Base-by-base conservation (phyloP, 30 jellyfish, hydroid and myxozoan species). In the Calvadosia cruxmelitensis region DNA sequence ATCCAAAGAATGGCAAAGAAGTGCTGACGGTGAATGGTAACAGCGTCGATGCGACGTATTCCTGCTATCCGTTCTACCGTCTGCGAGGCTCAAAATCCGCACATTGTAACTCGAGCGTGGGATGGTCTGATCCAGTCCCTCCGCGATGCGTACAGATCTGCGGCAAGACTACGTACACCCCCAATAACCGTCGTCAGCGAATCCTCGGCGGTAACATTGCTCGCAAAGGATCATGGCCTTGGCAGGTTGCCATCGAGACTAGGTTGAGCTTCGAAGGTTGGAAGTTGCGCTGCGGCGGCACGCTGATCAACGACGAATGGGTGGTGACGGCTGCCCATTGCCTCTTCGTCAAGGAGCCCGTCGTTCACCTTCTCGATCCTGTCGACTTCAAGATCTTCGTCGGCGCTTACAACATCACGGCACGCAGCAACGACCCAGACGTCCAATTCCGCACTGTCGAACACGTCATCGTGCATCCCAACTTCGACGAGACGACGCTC, bases 251-350 rank as follows among this genome's bases (percentile, higher is more conserved):
- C 7, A 82, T 91, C 1, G 99, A 82, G 71, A 85, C 20, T 5
- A 42, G 20, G 20, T 42, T 42, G 20, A 31, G 63, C 26, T 65
- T 69, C 26, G 88, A 76, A 15, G 92, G 85, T 15, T 91, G 99
- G 99, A 78, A 71, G 49, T 69, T 64, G 15, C 83, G 93, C 20
- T 91, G 99, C 81, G 99, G 99, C 2, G 99, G 95, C 12, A 82
- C 93, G 48, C 68, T 91, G 23, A 70, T 91, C 33, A 70, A 66
- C 70, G 95, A 91, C 69, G 71, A 79, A 66, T 91, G 99, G 99
- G 86, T 91, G 3, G 93, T 91, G 2, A 91, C 99, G 13, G 99
- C 99, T 15, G 95, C 91, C n/a, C 99, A 91, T 63, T 91, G 99
- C 69, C 57, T 91, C 73, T 78, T 68, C 35, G 95, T 82, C 26